Conservation (phyloP, 2,113 vertebrate genomes). For the Caloenas nicobarica region DNA sequence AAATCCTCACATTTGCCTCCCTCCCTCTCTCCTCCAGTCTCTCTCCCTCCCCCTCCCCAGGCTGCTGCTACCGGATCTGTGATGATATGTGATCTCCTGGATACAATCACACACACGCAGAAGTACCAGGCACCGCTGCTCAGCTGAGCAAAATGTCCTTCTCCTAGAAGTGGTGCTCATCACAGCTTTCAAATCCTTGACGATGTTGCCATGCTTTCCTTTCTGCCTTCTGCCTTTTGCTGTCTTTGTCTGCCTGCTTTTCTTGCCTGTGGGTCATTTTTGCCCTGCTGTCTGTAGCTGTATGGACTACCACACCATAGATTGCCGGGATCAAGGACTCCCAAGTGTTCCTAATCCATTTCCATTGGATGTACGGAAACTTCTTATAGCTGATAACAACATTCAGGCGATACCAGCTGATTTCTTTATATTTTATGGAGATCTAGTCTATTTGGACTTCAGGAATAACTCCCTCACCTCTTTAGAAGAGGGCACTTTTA, state of each 20-base stretch:
- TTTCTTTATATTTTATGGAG: constrained; percentile 95
- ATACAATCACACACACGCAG: constrained; percentile 63
- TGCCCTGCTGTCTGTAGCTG: constrained; percentile 89
- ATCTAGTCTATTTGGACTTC: constrained; percentile 95
- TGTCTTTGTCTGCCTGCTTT: constrained; percentile 57
- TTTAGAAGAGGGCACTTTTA: constrained; percentile 90
- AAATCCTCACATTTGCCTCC: constrained; percentile 61
- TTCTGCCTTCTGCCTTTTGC: constrained; percentile 69
- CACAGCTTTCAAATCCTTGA: constrained; percentile 56
- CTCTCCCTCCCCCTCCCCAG: constrained; percentile 64
- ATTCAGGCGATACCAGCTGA: constrained; percentile 91
- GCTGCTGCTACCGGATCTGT: constrained; percentile 79
- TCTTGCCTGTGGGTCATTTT: constrained; percentile 65
- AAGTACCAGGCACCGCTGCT: constrained; percentile 33
- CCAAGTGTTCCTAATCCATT: constrained; percentile 89
- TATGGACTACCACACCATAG: constrained; percentile 89
- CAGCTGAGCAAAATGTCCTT: constrained; percentile 60
- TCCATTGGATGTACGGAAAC: constrained; percentile 92
- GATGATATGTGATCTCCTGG: constrained; percentile 84
- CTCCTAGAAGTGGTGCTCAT: constrained; percentile 64
- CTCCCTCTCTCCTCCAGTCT: constrained; percentile 1
- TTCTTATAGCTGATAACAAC: constrained; percentile 91
- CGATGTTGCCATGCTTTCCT: constrained; percentile 76
- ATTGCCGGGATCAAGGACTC: constrained; percentile 87
- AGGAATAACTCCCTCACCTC: constrained; percentile 91